Evolutionary conservation across 2,113 vertebrate genomes (phyloP).

Genomic region (Glareola pratincola): DNA sequence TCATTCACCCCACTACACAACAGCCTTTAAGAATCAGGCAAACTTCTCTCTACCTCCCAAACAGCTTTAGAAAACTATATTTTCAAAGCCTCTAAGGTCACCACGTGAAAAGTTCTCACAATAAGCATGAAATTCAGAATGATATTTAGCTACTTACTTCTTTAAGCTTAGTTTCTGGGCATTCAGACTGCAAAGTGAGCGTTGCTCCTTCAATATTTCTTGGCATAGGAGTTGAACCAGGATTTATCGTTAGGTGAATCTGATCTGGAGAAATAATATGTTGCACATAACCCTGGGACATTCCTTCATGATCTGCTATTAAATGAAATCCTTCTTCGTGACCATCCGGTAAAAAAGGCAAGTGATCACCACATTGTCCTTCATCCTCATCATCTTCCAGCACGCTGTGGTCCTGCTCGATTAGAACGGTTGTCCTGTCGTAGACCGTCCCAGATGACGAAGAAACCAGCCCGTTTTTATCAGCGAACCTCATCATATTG

Average conservation of each 20-base stretch:
- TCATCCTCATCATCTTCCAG: conserved; percentile 85
- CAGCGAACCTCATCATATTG: conserved; percentile 81
- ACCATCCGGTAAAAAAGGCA: conserved; percentile 87
- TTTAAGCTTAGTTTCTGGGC: conserved; percentile 94
- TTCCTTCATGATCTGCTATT: conserved; percentile 89
- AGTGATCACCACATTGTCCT: conserved; percentile 84
- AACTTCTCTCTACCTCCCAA: background rate
- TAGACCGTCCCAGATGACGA: conserved; percentile 88
- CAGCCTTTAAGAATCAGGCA: background rate
- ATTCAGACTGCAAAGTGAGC: conserved; percentile 95
- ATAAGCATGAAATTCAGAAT: background rate
- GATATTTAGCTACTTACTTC: conserved; percentile 78
- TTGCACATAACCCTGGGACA: conserved; percentile 97
- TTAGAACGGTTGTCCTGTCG: conserved; percentile 96
- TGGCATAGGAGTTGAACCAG: conserved; percentile 96
- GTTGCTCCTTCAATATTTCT: conserved; percentile 98
- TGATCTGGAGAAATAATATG: conserved; percentile 98
- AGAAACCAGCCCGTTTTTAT: conserved; percentile 82
- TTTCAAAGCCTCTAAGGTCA: background rate
- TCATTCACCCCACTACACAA: fast-evolving
- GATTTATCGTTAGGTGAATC: conserved; percentile 97
- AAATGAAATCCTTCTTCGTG: conserved; percentile 88
- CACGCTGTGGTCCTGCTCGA: conserved; percentile 92
- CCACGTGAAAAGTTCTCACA: background rate
- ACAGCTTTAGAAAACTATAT: background rate